Conservation (phyloP, 2,797 vertebrate genomes). For the Enteromius mattozi region DNA sequence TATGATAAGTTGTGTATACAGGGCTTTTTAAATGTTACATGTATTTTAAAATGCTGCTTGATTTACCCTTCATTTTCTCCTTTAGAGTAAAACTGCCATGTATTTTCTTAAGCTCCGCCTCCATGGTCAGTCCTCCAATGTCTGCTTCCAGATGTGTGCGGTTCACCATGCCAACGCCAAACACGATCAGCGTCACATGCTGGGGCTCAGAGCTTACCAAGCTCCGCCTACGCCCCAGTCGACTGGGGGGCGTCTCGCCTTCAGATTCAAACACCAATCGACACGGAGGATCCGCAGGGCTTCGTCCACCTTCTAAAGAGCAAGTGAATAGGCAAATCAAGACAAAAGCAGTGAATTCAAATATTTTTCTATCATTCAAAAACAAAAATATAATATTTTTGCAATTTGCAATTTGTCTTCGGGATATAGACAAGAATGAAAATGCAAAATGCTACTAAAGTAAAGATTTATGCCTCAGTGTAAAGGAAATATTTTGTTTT, state of each 20-base stretch:
- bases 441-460: too few relatives aligned
- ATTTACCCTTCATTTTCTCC: slow-evolving; percentile 97
- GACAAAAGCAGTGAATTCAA: neutral
- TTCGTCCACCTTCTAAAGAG: slow-evolving; percentile 79
- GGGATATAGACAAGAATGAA: too few relatives aligned
- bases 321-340: neutral
- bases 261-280: slow-evolving; percentile 94
- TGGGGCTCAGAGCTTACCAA: slow-evolving; percentile 90
- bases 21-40: neutral
- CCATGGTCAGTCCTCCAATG: slow-evolving; percentile 97
- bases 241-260: slow-evolving; percentile 78
- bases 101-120: slow-evolving; percentile 96
- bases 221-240: slow-evolving; percentile 86
- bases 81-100: slow-evolving; percentile 98
- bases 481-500: too few relatives aligned
- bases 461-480: too few relatives aligned
- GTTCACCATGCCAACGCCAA: slow-evolving; percentile 98
- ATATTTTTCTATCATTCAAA: neutral
- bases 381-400: neutral
- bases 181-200: slow-evolving; percentile 95
- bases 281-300: slow-evolving; percentile 86
- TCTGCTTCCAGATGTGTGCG: slow-evolving; percentile 97
- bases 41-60: neutral
- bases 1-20: neutral
- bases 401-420: neutral